Evolutionary conservation across 2,888 invertebrate genomes (phyloP).

Genomic region (Dexiosoma caninum): DNA sequence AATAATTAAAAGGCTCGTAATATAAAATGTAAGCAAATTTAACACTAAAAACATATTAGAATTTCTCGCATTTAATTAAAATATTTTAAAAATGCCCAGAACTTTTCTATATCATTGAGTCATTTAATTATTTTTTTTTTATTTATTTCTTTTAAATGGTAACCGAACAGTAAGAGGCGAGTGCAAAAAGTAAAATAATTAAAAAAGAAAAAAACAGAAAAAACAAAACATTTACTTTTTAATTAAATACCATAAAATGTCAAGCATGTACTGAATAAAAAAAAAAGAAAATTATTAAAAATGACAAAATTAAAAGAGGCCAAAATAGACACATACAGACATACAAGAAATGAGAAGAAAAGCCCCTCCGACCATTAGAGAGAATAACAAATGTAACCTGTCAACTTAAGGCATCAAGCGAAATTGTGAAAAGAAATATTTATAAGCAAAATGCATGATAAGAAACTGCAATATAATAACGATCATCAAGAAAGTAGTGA

Average conservation of each 20-base stretch:
- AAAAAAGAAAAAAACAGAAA: conserved; percentile 2
- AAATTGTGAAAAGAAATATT: conserved; percentile 28
- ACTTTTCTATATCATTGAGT: neutral
- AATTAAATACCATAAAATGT: conserved; percentile 67
- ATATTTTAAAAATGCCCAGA: conserved; percentile 4
- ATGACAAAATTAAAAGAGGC: conserved; percentile 50
- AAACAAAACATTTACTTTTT: conserved; percentile 64
- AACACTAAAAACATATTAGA: conserved; percentile 1
- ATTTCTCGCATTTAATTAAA: conserved; percentile 24
- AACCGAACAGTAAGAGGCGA: conserved; percentile 27
- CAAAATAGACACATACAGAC: conserved; percentile 46
- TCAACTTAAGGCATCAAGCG: conserved; percentile 50
- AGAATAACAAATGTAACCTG: conserved; percentile 53
- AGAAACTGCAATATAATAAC: no score
- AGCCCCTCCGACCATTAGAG: conserved; percentile 40
- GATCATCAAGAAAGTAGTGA: neutral
- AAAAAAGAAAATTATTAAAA: conserved; percentile 38
- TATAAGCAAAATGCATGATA: no score
- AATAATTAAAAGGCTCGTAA: neutral
- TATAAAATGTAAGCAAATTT: neutral
- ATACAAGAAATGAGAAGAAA: no score
- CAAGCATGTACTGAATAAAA: conserved; percentile 43
- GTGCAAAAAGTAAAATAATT: conserved; percentile 45
- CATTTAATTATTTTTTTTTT: neutral
- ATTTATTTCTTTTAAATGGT: conserved; percentile 7